phyloP scores from a whole-genome alignment of 2,113 vertebrate species.

The Hippocampus guttulatus region DNA sequence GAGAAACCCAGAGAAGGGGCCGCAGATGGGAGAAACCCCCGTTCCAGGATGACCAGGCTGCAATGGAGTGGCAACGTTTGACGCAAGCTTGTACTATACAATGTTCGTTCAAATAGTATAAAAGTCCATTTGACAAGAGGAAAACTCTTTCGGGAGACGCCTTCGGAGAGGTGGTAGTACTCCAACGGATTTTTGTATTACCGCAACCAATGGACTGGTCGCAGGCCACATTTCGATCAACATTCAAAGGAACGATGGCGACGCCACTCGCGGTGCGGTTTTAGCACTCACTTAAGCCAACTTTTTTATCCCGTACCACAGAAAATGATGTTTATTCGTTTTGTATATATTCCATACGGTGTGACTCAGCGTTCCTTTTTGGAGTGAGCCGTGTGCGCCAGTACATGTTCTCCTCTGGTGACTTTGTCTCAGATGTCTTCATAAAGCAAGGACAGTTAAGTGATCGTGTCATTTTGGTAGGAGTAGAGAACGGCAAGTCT shows the following conservation, averaged over 20 bases:
- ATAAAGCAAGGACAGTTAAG: conserved; percentile 23
- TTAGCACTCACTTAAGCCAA: background rate
- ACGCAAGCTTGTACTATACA: too few relatives aligned
- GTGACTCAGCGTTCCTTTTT: background rate
- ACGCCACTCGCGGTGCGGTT: background rate
- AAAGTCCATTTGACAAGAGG: too few relatives aligned
- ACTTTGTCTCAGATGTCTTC: conserved; percentile 53
- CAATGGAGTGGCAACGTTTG: too few relatives aligned
- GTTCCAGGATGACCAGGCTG: too few relatives aligned
- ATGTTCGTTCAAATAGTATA: too few relatives aligned
- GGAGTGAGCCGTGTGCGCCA: background rate
- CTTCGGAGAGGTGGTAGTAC: too few relatives aligned
- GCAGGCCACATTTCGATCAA: background rate
- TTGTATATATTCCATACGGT: background rate
- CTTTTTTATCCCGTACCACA: background rate
- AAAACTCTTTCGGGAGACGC: too few relatives aligned
- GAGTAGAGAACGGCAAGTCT: background rate
- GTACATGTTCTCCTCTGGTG: conserved; percentile 26
- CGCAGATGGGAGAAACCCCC: too few relatives aligned
- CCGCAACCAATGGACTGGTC: too few relatives aligned
- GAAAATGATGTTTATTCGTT: background rate
- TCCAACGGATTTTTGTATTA: too few relatives aligned
- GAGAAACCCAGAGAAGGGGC: too few relatives aligned
- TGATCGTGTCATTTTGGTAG: background rate
- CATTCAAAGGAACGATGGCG: background rate